Conservation (phyloP, 2,888 invertebrate species). For the Heliconius cydno region DNA sequence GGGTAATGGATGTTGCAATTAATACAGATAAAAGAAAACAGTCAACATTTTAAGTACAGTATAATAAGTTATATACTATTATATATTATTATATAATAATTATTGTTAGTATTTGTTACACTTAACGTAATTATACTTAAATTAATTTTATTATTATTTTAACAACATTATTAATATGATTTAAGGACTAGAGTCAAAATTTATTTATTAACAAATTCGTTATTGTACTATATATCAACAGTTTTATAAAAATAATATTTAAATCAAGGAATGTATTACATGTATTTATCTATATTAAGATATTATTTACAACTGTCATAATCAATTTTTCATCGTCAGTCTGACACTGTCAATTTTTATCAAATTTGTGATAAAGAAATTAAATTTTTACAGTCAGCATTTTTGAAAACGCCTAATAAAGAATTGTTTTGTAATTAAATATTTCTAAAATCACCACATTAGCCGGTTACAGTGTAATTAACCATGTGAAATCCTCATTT, state of each 20-base stretch:
- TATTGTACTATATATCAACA: neutral
- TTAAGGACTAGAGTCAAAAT: neutral
- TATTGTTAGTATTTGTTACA: neutral
- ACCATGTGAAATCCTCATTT: conserved; percentile 47
- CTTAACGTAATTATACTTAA: too few species aligned
- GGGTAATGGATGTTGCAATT: neutral
- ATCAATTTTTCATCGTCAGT: conserved; percentile 38
- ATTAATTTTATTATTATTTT: too few species aligned
- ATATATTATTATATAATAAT: neutral
- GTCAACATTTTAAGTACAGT: neutral
- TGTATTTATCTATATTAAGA: neutral
- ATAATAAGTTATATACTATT: neutral
- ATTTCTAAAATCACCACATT: neutral
- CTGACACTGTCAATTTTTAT: conserved; percentile 47
- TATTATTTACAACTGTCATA: conserved; percentile 2
- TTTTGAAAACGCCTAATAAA: conserved; percentile 33
- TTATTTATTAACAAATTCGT: neutral
- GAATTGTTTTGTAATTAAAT: neutral
- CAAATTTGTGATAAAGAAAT: conserved; percentile 50
- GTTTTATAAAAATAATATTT: neutral
- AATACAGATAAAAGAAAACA: conserved; percentile 18
- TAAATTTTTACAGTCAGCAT: conserved; percentile 50
- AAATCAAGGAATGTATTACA: neutral
- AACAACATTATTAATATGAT: too few species aligned
- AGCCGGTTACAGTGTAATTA: neutral